phyloP scores from a whole-genome alignment of 2,888 invertebrate genomes.

The Pogonocherus hispidulus region DNA sequence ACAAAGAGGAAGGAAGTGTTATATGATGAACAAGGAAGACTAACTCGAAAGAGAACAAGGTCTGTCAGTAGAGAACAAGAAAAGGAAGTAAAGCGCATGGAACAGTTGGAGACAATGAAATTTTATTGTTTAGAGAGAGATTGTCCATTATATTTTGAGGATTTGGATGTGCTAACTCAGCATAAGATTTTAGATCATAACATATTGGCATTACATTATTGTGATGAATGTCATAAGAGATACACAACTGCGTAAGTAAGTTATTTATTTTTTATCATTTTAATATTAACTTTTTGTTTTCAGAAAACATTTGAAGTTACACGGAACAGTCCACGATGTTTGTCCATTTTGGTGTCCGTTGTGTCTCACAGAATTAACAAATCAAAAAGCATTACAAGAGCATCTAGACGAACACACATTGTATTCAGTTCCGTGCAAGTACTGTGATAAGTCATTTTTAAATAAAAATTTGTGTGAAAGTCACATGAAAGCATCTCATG shows the following conservation, averaged over 20 bases:
- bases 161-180: conserved; percentile 40
- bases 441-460: conserved; percentile 48
- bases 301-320: conserved; percentile 40
- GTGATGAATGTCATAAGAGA: conserved; percentile 36
- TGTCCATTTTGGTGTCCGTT: conserved; percentile 40
- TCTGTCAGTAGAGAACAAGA: conserved; percentile 44
- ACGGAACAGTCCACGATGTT: conserved; percentile 36
- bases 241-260: conserved; percentile 44
- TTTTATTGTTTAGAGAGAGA: conserved; percentile 38
- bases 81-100: conserved; percentile 27
- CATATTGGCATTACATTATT: conserved; percentile 33
- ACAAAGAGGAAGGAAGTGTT: no score
- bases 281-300: conserved; percentile 24
- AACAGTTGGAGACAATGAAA: conserved; percentile 14
- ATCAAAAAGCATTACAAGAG: conserved; percentile 36
- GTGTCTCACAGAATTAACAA: conserved; percentile 39
- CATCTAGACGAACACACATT: conserved; percentile 44
- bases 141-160: conserved; percentile 40
- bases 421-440: conserved; percentile 46
- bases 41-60: conserved; percentile 37
- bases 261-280: conserved; percentile 26
- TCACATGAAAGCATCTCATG: conserved; percentile 32
- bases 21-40: conserved; percentile 26
- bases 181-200: conserved; percentile 43
- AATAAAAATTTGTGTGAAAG: conserved; percentile 26